Percentiles rank a stretch among this genome's conserved stretches.
Conservation (phyloP, 2,113 vertebrate genomes). For the Cyprinodon variegatus region DNA sequence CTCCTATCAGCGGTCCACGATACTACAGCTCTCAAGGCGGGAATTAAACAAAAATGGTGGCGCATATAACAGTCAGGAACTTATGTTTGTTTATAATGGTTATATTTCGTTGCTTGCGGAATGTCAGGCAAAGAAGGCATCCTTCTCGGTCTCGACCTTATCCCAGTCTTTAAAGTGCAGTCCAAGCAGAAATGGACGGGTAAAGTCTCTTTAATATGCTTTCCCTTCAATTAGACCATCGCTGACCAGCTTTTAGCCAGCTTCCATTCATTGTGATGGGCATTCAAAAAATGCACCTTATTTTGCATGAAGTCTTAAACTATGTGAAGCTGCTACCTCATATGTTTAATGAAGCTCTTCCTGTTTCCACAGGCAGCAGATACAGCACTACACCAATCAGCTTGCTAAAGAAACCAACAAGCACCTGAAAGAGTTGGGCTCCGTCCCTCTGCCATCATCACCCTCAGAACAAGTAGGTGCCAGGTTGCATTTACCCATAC, state of each 20-base stretch:
- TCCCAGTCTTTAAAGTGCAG: too few relatives aligned
- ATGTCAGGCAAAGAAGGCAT: too few relatives aligned
- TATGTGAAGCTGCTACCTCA: not conserved
- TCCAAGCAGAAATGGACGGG: too few relatives aligned
- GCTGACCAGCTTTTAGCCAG: not conserved
- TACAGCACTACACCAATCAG: constrained; percentile 92
- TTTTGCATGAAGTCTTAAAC: not conserved
- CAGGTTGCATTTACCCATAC: not conserved
- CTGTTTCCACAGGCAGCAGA: constrained; percentile 84
- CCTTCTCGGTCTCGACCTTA: too few relatives aligned
- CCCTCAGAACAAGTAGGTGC: constrained; percentile 88
- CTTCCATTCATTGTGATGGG: not conserved
- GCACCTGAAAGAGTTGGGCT: constrained; percentile 90
- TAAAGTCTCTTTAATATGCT: too few relatives aligned
- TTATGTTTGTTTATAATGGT: too few relatives aligned
- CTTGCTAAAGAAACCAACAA: constrained; percentile 96
- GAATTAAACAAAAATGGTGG: too few relatives aligned
- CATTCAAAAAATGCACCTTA: not conserved
- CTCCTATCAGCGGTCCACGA: too few relatives aligned
- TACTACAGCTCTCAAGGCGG: too few relatives aligned
- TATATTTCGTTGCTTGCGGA: too few relatives aligned
- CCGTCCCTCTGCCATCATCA: constrained; percentile 83
- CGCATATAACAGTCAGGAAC: too few relatives aligned
- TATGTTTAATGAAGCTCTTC: not conserved
- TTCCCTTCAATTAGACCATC: not conserved